These are phyloP conservation scores for Linurgus olivaceus DNA, from an alignment of 2,797 vertebrate genomes.

Conservation along the genomic window DNA sequence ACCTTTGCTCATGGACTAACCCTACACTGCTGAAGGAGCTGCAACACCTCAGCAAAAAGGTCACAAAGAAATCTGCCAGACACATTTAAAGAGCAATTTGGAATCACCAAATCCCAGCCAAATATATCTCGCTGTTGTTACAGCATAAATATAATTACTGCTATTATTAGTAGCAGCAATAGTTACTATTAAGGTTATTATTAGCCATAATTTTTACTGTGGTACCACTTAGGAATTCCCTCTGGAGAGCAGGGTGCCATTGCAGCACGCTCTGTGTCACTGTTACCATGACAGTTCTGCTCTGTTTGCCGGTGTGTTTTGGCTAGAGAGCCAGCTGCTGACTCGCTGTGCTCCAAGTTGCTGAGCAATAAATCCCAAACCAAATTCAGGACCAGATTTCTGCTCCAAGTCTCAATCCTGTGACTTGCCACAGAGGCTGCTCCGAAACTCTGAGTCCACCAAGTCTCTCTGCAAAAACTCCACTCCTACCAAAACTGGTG, in stretches of 20 bases:
- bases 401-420: background rate
- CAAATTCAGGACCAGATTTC: slow-evolving; percentile 53
- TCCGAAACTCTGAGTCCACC: background rate
- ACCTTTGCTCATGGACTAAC: background rate
- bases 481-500: background rate
- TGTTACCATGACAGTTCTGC: slow-evolving; percentile 48
- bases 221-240: slow-evolving; percentile 48
- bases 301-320: slow-evolving; percentile 54
- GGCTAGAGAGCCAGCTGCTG: slow-evolving; percentile 50
- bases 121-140: background rate
- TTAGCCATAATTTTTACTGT: slow-evolving; percentile 44
- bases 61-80: background rate
- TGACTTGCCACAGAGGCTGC: background rate
- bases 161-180: slow-evolving; percentile 36
- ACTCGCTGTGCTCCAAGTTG: slow-evolving; percentile 33
- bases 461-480: background rate
- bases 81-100: background rate
- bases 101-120: slow-evolving; percentile 39
- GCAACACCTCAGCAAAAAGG: background rate
- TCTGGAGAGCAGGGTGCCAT: background rate
- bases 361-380: slow-evolving; percentile 60
- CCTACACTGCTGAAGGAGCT: background rate
- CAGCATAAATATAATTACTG: slow-evolving; percentile 9
- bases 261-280: background rate
- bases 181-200: slow-evolving; percentile 31